Evolutionary conservation across 1,140 invertebrate species (phyloP).

Genomic region (Babylonia areolata): DNA sequence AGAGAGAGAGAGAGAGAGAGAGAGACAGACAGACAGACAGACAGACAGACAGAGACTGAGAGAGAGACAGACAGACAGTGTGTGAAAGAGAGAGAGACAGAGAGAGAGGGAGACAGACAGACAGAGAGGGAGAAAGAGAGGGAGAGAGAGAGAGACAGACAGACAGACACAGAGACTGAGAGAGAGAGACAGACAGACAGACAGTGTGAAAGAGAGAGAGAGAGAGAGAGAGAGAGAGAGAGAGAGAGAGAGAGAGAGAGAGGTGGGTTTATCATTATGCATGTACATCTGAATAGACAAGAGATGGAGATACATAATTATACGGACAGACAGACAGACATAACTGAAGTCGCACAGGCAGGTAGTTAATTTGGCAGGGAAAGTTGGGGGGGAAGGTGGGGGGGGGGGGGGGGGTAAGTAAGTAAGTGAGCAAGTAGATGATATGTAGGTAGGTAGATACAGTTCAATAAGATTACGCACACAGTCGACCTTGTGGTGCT

Average conservation of each 20-base stretch:
- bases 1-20: slow-evolving; percentile 21
- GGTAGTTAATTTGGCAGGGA: no score
- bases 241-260: no score
- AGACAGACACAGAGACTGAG: background rate
- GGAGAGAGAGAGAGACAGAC: background rate
- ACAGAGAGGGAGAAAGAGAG: background rate
- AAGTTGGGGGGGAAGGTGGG: no score
- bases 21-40: background rate
- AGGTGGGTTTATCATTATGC: no score
- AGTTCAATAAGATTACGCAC: no score
- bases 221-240: background rate
- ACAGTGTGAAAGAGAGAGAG: background rate
- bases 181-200: background rate
- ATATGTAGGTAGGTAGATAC: background rate
- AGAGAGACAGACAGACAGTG: background rate
- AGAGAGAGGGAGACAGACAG: background rate
- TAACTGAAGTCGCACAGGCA: no score
- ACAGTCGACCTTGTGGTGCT: no score
- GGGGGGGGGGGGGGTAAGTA: background rate
- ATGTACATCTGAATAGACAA: background rate
- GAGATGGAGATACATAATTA: background rate
- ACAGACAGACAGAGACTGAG: background rate
- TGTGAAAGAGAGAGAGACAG: background rate
- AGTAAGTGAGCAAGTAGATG: background rate
- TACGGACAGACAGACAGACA: background rate